These are phyloP conservation scores for Lordiphosa fenestrarum DNA, from an alignment of 2,888 invertebrate species.

Conservation along the genomic window DNA sequence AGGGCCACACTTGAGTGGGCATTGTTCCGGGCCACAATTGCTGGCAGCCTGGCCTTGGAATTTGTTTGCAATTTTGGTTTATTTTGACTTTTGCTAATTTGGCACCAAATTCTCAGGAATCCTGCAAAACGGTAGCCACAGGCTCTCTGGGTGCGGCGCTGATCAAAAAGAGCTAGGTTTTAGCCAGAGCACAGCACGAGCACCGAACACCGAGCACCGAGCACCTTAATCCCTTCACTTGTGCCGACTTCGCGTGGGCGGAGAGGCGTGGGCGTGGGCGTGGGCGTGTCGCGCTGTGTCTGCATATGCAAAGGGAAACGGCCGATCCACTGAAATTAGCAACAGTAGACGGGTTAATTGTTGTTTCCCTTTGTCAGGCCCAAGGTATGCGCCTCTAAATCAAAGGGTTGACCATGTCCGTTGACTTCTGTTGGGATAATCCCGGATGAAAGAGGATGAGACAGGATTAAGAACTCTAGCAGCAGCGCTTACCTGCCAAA, in stretches of 20 bases:
- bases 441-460: conserved; percentile 72
- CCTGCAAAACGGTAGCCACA: conserved; percentile 32
- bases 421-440: conserved; percentile 74
- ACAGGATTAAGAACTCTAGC: conserved; percentile 43
- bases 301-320: conserved; percentile 48
- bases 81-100: conserved; percentile 66
- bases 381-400: not conserved
- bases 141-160: conserved; percentile 32
- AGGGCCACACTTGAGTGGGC: conserved; percentile 70
- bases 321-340: conserved; percentile 67
- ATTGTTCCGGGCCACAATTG: conserved; percentile 51
- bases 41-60: conserved; percentile 53
- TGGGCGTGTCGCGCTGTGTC: conserved; percentile 51
- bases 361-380: conserved; percentile 22
- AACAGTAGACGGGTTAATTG: conserved; percentile 73
- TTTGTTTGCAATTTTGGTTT: conserved; percentile 74
- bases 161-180: conserved; percentile 27
- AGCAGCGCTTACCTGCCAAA: too few relatives aligned
- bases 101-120: conserved; percentile 19
- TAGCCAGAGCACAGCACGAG: conserved; percentile 16
- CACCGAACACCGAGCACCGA: too few relatives aligned
- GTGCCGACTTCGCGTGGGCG: conserved; percentile 53
- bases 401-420: conserved; percentile 63
- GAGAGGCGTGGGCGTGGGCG: too few relatives aligned
- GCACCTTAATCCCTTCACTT: conserved; percentile 47